These are phyloP conservation scores for Monopterus albus DNA, from an alignment of 2,113 vertebrate genomes.

Conservation along the genomic window DNA sequence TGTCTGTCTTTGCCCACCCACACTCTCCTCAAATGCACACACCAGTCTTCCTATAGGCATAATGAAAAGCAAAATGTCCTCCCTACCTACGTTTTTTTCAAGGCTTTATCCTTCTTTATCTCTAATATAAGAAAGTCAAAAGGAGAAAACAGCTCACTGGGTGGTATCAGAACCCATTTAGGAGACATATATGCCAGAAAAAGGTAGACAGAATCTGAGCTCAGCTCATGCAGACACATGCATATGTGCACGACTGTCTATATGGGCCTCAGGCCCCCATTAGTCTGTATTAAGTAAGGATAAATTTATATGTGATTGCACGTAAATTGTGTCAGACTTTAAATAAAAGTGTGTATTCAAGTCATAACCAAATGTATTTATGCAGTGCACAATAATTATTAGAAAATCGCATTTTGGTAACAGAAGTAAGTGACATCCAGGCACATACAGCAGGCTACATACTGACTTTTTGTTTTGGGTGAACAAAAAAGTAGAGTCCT, in stretches of 20 bases:
- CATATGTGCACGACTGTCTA: constrained; percentile 22
- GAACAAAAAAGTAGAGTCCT: constrained; percentile 56
- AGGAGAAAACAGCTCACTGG: background rate
- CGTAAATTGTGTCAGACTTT: too few species aligned
- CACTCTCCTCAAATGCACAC: constrained; percentile 27
- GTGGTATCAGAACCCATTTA: background rate
- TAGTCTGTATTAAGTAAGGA: background rate
- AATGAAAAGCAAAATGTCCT: background rate
- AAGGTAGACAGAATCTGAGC: background rate
- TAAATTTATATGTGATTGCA: too few species aligned
- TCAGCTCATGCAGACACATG: constrained; percentile 48
- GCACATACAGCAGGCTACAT: background rate
- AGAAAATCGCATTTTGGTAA: constrained; percentile 1
- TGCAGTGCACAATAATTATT: background rate
- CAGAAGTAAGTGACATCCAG: constrained; percentile 9
- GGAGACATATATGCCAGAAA: constrained; percentile 13
- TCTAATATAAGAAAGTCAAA: constrained; percentile 1
- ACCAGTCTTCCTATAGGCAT: constrained; percentile 16
- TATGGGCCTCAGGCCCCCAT: background rate
- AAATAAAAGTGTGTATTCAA: background rate
- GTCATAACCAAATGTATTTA: background rate
- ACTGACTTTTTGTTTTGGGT: background rate
- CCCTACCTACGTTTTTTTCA: background rate
- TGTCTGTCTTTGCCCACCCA: constrained; percentile 74
- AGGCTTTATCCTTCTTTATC: background rate